Evolutionary conservation across 1,140 invertebrate genomes (phyloP), one percentile per base, ranked within the genome.

Genomic region (Tenebrio molitor): DNA sequence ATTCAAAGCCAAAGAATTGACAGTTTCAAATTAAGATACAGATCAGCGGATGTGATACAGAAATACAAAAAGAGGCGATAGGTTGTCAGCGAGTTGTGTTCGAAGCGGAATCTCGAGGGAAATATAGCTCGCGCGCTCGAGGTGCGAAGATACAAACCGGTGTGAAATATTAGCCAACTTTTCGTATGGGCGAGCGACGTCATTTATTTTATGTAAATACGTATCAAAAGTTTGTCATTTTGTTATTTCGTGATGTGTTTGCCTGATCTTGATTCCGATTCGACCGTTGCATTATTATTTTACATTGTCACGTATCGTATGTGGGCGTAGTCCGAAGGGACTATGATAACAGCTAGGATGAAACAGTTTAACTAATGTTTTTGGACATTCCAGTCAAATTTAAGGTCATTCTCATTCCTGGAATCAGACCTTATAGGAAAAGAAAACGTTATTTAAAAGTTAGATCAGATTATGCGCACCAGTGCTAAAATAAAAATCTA

Each of bases 101-200:
- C 74, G 63, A 72, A 50, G 15, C 66, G 25, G 34, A 29, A n/a
- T 77, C 81, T 77, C 81, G 1, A 33, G 80, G 80, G 81, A 82
- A 82, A 82, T 82, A 81, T 79, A 81, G 76, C 74, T 73, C 74
- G 71, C 67, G 64, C 62, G 63, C 42, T 69, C n/a, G n/a, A 76
- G 80, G 74, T 79, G 78, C 69, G 76, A 75, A 74, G 75, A 75
- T 73, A 73, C 73, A 73, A 76, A 77, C 75, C 71, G 50, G 50
- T 58, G 44, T 81, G 81, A 83, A 82, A 82, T 82, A 82, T 82
- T 81, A 82, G 81, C 81, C 78, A 83, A 83, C 80, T 83, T 83
- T 83, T 83, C 82, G 80, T 83, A 80, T 81, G 81, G 82, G 81
- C 80, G 82, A 76, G 78, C 80, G 76, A 79, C 75, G 81, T 80